These are phyloP conservation scores for Solenopsis fugax DNA, from an alignment of 1,140 invertebrate species.

Conservation along the genomic window DNA sequence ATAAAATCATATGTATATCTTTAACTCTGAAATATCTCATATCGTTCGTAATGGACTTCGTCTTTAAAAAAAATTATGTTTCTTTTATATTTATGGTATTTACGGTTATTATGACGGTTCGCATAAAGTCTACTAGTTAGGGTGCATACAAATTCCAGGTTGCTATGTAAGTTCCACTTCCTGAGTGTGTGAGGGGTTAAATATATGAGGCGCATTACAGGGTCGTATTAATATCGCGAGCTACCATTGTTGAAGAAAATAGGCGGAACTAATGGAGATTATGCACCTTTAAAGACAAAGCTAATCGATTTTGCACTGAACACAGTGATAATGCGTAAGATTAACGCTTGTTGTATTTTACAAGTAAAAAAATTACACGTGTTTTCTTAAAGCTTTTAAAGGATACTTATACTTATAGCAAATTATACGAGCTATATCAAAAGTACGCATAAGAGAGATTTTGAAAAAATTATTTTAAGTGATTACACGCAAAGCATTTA, in stretches of 20 bases:
- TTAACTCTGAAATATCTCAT: slow-evolving; percentile 11
- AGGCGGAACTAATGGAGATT: slow-evolving; percentile 45
- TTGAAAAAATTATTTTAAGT: slow-evolving; percentile 26
- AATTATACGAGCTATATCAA: neutral
- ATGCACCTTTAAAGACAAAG: slow-evolving; percentile 38
- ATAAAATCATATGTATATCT: neutral
- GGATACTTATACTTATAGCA: neutral
- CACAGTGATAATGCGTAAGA: neutral
- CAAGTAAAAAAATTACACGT: slow-evolving; percentile 15
- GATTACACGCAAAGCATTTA: neutral
- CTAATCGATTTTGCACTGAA: slow-evolving; percentile 47
- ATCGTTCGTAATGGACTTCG: neutral
- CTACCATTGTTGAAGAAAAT: slow-evolving; percentile 43
- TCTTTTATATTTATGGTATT: slow-evolving; percentile 14
- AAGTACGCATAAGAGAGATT: neutral
- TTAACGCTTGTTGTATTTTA: slow-evolving; percentile 9
- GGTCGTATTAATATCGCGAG: slow-evolving; percentile 45
- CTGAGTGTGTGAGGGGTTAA: neutral
- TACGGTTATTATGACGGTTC: neutral
- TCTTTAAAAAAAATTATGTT: slow-evolving; percentile 10
- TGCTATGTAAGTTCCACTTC: neutral
- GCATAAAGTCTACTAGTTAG: neutral
- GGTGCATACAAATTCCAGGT: neutral
- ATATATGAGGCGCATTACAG: slow-evolving; percentile 14
- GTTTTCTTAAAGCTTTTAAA: slow-evolving; percentile 22